phyloP scores from a whole-genome alignment of 2,113 vertebrate genomes.

The Corythaixoides concolor region DNA sequence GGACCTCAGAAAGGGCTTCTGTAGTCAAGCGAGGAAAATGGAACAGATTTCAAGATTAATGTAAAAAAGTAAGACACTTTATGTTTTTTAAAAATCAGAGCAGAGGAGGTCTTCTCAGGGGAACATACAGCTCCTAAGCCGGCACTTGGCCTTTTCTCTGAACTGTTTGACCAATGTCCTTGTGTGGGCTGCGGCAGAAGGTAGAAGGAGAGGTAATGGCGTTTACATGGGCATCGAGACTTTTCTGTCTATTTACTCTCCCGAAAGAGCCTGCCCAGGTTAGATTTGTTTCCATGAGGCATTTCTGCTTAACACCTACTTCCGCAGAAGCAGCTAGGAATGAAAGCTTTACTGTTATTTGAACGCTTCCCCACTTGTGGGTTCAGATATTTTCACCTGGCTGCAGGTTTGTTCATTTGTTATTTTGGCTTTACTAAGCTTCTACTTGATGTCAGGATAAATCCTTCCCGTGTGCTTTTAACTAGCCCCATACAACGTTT shows the following conservation, averaged over 20 bases:
- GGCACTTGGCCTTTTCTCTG: background rate
- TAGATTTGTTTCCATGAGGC: background rate
- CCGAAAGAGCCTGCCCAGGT: background rate
- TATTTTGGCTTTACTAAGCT: background rate
- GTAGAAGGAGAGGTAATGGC: background rate
- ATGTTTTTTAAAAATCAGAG: background rate
- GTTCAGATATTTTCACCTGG: background rate
- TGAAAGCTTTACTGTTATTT: background rate
- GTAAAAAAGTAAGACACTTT: constrained; percentile 44
- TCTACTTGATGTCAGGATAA: background rate
- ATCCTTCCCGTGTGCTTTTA: background rate
- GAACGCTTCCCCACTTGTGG: background rate
- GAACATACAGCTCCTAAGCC: background rate
- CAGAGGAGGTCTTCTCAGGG: background rate
- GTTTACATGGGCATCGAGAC: background rate
- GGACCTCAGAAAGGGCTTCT: background rate
- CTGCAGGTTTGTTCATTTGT: background rate
- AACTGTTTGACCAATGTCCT: background rate
- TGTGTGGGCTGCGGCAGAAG: background rate
- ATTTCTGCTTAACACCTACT: background rate
- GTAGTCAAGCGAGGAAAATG: constrained; percentile 53
- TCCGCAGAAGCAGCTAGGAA: background rate
- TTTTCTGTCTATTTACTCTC: constrained; percentile 8
- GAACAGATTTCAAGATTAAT: constrained; percentile 64
- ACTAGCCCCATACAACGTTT: background rate